Evolutionary conservation across 2,888 invertebrate genomes (phyloP).

Genomic region (Mythimna lalbum): DNA sequence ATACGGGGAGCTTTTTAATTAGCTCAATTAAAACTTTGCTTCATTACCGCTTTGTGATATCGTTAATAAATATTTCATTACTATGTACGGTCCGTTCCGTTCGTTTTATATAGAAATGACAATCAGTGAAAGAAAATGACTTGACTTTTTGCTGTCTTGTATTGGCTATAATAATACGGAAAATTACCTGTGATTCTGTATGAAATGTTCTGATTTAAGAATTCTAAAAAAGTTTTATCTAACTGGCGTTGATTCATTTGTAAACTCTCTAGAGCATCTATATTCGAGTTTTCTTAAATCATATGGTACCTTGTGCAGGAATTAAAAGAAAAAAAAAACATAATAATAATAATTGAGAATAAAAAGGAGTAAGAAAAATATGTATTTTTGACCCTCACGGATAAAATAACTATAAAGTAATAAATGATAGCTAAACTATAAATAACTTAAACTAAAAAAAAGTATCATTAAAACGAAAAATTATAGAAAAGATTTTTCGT

Average conservation of each 20-base stretch:
- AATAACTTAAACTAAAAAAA: too few species aligned
- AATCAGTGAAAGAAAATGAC: not conserved
- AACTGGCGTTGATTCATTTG: too few species aligned
- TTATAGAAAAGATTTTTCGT: too few species aligned
- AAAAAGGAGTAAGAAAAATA: too few species aligned
- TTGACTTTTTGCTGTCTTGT: not conserved
- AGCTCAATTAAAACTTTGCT: conserved; percentile 32
- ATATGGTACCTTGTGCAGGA: not conserved
- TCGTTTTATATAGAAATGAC: not conserved
- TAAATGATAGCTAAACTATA: too few species aligned
- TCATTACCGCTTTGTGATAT: conserved; percentile 18
- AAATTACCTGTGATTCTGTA: not conserved
- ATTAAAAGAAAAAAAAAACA: too few species aligned
- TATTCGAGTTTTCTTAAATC: not conserved
- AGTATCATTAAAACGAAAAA: too few species aligned
- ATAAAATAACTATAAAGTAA: too few species aligned
- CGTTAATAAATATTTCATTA: conserved; percentile 18
- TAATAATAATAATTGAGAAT: too few species aligned
- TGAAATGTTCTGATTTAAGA: not conserved
- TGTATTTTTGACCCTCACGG: too few species aligned
- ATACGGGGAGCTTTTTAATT: conserved; percentile 37
- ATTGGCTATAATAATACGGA: too few species aligned
- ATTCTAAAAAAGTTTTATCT: not conserved
- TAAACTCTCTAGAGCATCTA: too few species aligned
- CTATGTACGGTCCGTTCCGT: not conserved